A percentile compares a stretch with the other conserved stretches of the same genome.
phyloP scores from a whole-genome alignment of 2,888 invertebrate genomes.

The Aleiodes testaceus region DNA sequence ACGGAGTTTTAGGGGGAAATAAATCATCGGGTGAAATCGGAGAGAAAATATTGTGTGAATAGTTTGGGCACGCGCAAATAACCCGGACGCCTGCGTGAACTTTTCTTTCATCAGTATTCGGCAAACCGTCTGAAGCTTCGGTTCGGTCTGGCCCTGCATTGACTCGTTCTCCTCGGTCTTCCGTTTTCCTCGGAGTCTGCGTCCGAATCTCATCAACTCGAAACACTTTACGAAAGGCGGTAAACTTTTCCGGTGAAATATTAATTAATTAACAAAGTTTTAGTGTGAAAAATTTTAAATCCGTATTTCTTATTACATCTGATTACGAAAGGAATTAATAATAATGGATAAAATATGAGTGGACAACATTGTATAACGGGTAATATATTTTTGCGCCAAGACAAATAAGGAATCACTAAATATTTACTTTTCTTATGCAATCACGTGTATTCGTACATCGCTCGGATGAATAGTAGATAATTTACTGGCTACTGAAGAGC shows the following conservation, averaged over 20 bases:
- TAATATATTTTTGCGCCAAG: not conserved
- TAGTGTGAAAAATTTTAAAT: too few species aligned
- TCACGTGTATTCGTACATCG: not conserved
- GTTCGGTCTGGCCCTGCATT: conserved; percentile 59
- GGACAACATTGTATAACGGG: not conserved
- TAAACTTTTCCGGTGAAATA: too few species aligned
- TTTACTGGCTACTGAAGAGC: too few species aligned
- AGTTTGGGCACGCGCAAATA: conserved; percentile 27
- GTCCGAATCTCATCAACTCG: too few species aligned
- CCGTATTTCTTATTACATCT: too few species aligned
- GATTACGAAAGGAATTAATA: too few species aligned
- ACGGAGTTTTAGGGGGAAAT: conserved; percentile 3
- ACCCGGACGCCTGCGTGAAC: conserved; percentile 62
- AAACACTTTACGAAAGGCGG: too few species aligned
- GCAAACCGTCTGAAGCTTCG: conserved; percentile 62
- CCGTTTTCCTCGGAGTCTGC: not conserved
- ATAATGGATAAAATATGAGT: not conserved
- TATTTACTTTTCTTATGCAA: conserved; percentile 13
- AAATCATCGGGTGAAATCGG: not conserved
- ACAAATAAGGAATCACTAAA: not conserved
- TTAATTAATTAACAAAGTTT: too few species aligned
- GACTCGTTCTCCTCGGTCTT: conserved; percentile 54
- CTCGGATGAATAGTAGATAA: not conserved
- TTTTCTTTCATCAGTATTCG: conserved; percentile 61
- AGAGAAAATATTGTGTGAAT: conserved; percentile 20